Base-by-base conservation (phyloP, 2,888 invertebrate genomes). In the Amphimallon solstitiale region DNA sequence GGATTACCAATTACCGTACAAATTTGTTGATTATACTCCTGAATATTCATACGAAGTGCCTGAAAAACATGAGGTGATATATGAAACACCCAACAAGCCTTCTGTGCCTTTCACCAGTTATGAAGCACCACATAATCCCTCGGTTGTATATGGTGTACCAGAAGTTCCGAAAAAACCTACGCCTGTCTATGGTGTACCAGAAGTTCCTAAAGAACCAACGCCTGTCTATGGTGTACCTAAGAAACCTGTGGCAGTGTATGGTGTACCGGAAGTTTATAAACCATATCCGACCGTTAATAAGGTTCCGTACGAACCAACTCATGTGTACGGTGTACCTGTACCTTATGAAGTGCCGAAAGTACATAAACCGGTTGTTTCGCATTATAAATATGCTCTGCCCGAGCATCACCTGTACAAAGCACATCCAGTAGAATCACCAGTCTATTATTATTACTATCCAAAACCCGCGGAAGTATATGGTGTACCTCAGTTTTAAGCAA, bases 401-500 rank as follows among this genome's bases (percentile, higher is more conserved):
- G 10, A 59, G 15, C 56, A 43, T 9, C 23, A 6, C 9, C 10
- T 19, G 0, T 38, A 21, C 15, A 17, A 15, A 10, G 29, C 34
- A 35, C 17, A 15, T 1, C 14, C 14, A 10, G 7, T 10, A 7
- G 34, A 51, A 9, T 7, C 10, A 51, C 51, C 51, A 6, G 5
- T 12, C n/a, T 2, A 10, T 34, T n/a, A 5, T 29, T 1, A 5
- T 29, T 29, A 51, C 14, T 51, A 43, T 43, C 56, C 43, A 10
- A 14, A 43, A 1, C 43, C 43, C 2, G 56, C 56, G 3, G 4
- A 23, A 14, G 56, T 43, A 14, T 59, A 59, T 10, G 56, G 56
- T 4, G 43, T 59, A 29, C 56, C 56, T 15, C 1, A 43, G 37
- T 54, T 54, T 21, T 54, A 54, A 54, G 21, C 5, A 29, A 2